phyloP scores from a whole-genome alignment of 2,888 invertebrate species.

The Cosmorhoe ocellata region DNA sequence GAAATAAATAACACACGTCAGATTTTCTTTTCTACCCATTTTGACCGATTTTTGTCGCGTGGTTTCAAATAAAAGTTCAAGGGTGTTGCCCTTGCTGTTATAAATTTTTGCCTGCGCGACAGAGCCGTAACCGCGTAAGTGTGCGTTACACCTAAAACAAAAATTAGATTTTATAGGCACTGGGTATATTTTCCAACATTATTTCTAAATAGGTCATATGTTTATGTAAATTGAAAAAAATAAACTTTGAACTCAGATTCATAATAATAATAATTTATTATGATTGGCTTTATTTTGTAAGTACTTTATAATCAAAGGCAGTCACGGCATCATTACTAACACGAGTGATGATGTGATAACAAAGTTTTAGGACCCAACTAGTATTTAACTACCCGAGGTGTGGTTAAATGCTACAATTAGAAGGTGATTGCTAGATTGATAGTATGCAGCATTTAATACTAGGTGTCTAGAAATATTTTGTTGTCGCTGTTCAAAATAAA shows the following conservation, averaged over 20 bases:
- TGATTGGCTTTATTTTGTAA: conserved; percentile 12
- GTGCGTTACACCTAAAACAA: neutral
- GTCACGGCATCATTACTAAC: conserved; percentile 8
- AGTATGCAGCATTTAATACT: no score
- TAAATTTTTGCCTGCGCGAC: no score
- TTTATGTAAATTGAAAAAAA: conserved; percentile 5
- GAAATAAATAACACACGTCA: no score
- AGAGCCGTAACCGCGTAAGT: no score
- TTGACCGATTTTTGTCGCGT: no score
- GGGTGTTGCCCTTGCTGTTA: no score
- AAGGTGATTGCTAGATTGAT: neutral
- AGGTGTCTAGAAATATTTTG: no score
- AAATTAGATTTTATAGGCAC: conserved; percentile 10
- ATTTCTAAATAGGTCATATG: conserved; percentile 5
- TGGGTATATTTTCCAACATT: conserved; percentile 13
- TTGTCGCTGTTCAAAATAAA: no score
- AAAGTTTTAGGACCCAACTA: conserved; percentile 6
- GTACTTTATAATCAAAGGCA: conserved; percentile 6
- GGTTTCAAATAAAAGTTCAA: no score
- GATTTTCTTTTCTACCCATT: no score
- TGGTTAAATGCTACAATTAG: conserved; percentile 1
- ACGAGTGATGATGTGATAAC: conserved; percentile 14
- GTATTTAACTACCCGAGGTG: neutral
- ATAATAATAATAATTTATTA: neutral
- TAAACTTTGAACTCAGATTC: neutral